A percentile compares a stretch with the other conserved stretches of the same genome.
phyloP scores from a whole-genome alignment of 2,888 invertebrate species.

The Acholoe squamosa region DNA sequence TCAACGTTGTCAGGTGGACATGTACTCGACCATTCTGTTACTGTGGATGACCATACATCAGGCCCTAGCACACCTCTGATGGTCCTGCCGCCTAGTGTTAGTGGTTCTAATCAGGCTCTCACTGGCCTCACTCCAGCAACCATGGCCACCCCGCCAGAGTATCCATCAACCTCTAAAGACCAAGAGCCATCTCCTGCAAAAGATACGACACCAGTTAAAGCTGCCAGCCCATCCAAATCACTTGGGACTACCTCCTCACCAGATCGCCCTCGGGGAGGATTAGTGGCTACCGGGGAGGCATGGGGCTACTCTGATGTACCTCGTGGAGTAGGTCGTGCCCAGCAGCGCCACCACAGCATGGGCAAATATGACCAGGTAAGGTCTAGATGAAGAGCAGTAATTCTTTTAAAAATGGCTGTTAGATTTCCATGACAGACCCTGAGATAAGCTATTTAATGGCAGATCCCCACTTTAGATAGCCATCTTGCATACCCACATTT shows the following conservation, averaged over 20 bases:
- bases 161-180: not conserved
- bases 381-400: not conserved
- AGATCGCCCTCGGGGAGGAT: not conserved
- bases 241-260: not conserved
- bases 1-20: not conserved
- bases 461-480: too few relatives aligned
- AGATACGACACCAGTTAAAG: not conserved
- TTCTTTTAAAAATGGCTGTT: too few relatives aligned
- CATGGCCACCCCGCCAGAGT: conserved; percentile 32
- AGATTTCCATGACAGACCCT: too few relatives aligned
- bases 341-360: conserved; percentile 49
- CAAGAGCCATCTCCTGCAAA: conserved; percentile 1
- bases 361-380: conserved; percentile 59
- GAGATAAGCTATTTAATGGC: too few relatives aligned
- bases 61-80: conserved; percentile 56
- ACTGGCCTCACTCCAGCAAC: conserved; percentile 8
- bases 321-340: conserved; percentile 2
- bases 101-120: not conserved
- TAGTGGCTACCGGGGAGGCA: conserved; percentile 30
- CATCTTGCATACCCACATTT: too few relatives aligned
- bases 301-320: conserved; percentile 15
- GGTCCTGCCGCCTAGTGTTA: conserved; percentile 44
- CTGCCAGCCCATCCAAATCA: not conserved
- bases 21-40: conserved; percentile 43
- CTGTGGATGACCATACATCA: conserved; percentile 47